A percentile compares a stretch with the other conserved stretches of the same genome.
Conservation (phyloP, 37 sponge, comb jelly and placozoan genomes). For the Tethya wilhelma region DNA sequence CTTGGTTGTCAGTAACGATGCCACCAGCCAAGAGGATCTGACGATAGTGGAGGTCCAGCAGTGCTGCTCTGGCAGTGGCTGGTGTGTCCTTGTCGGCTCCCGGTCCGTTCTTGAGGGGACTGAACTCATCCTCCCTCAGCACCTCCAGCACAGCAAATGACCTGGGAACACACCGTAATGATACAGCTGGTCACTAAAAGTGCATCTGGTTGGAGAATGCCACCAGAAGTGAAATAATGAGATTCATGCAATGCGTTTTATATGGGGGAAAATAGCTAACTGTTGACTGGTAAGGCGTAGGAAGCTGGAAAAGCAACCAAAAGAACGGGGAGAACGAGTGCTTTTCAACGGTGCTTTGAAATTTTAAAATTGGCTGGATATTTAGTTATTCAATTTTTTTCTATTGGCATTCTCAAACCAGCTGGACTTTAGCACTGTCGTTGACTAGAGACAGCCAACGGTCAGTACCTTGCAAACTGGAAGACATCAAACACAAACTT, state of each 20-base stretch:
- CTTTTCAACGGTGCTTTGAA: no score
- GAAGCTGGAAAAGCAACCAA: no score
- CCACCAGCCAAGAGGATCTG: slow-evolving; percentile 58
- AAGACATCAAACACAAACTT: slow-evolving; percentile 99
- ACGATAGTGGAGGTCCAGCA: slow-evolving; percentile 86
- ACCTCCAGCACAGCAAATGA: slow-evolving; percentile 92
- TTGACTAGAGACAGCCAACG: background rate
- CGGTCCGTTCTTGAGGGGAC: slow-evolving; percentile 94
- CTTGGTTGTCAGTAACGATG: slow-evolving; percentile 36
- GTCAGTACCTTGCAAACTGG: slow-evolving; percentile 82
- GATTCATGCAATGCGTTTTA: no score
- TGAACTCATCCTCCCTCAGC: slow-evolving; percentile 91
- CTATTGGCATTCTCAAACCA: no score
- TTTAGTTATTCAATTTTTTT: no score
- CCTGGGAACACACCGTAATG: slow-evolving; percentile 36
- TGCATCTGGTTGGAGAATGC: no score
- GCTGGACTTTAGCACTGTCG: background rate
- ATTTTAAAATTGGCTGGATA: no score
- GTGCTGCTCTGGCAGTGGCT: slow-evolving; percentile 70
- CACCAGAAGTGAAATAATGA: no score
- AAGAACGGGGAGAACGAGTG: no score
- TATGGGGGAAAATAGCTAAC: no score
- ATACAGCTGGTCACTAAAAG: no score
- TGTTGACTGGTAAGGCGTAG: no score
- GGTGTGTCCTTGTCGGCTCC: slow-evolving; percentile 90